Percentiles rank a stretch among this genome's conserved stretches.
These are phyloP conservation scores for Trachelus troglodyta DNA, from an alignment of 2,888 invertebrate genomes.

Conservation along the genomic window DNA sequence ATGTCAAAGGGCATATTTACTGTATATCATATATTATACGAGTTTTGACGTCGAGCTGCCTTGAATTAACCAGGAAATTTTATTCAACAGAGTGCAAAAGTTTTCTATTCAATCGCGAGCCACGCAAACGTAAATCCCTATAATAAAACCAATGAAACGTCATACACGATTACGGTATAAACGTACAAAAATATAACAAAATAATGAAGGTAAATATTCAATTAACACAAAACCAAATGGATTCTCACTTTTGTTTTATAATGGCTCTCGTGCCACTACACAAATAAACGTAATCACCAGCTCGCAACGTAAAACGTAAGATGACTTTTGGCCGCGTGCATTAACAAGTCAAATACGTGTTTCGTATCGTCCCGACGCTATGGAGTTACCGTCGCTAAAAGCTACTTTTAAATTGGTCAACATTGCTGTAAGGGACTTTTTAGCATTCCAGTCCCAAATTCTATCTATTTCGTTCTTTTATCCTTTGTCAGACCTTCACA, in stretches of 20 bases:
- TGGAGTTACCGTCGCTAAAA: conserved; percentile 15
- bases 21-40: neutral
- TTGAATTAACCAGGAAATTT: neutral
- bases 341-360: neutral
- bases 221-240: neutral
- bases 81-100: neutral
- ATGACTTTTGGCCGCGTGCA: neutral
- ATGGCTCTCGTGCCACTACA: neutral
- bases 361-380: conserved; percentile 3
- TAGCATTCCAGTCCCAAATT: neutral
- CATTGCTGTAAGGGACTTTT: neutral
- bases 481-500: neutral
- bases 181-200: conserved; percentile 61
- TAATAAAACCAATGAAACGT: conserved; percentile 31
- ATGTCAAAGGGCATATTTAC: neutral
- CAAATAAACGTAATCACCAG: conserved; percentile 4
- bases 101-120: neutral
- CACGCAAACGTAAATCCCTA: neutral
- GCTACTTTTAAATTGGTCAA: conserved; percentile 43
- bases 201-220: conserved; percentile 37
- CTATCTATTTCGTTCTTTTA: neutral
- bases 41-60: neutral
- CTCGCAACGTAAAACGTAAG: neutral
- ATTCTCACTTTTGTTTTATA: neutral
- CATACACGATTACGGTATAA: conserved; percentile 48